Evolutionary conservation across 1,140 invertebrate species (phyloP).

Genomic region (Mycetomoellerius zeteki): DNA sequence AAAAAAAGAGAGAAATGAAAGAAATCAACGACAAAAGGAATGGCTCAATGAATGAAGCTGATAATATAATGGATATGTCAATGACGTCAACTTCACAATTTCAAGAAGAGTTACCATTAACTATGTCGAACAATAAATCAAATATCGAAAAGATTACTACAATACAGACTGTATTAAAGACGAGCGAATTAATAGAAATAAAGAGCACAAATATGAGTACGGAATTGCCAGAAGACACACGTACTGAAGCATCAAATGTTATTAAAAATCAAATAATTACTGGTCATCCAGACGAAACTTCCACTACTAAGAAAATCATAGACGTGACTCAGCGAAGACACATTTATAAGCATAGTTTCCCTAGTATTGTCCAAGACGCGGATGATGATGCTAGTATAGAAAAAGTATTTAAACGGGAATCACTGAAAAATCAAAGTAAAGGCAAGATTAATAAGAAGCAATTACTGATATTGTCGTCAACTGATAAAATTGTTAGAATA

Average conservation of each 20-base stretch:
- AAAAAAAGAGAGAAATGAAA: not conserved
- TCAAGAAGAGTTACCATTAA: not conserved
- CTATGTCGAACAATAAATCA: not conserved
- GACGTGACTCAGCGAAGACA: not conserved
- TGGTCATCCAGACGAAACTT: not conserved
- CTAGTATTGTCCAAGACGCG: constrained; percentile 9
- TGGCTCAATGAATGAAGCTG: not conserved
- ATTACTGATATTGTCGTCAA: constrained; percentile 17
- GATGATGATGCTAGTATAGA: constrained; percentile 48
- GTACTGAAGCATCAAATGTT: not conserved
- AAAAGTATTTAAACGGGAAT: constrained; percentile 63
- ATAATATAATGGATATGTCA: constrained; percentile 13
- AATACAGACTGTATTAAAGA: constrained; percentile 1
- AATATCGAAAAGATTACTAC: not conserved
- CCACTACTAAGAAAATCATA: not conserved
- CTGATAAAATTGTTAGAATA: constrained; percentile 7
- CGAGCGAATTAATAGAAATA: not conserved
- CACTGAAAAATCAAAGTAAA: constrained; percentile 41
- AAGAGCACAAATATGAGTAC: not conserved
- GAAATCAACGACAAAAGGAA: constrained; percentile 1
- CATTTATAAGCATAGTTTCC: not conserved
- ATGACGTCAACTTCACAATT: not conserved
- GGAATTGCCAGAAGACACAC: not conserved
- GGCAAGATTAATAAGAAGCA: not conserved
- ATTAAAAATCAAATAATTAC: constrained; percentile 2